Conservation (phyloP, 1,140 invertebrate species). For the Aphaenogaster rudis region DNA sequence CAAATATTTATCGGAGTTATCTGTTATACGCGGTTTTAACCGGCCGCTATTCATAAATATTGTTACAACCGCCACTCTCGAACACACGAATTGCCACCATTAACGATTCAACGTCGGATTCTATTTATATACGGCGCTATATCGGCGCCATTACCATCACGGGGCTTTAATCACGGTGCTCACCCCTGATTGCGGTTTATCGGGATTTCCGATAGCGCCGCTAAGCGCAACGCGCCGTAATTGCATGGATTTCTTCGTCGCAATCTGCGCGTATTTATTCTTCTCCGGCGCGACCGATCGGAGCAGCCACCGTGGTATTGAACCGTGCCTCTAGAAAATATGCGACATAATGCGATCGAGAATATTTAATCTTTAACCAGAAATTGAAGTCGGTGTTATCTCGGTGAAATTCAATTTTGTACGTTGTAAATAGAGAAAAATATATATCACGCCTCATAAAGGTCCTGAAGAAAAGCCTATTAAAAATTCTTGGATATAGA, state of each 20-base stretch:
- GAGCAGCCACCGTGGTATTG: constrained; percentile 15
- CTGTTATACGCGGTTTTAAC: constrained; percentile 41
- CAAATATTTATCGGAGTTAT: constrained; percentile 58
- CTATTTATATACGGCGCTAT: constrained; percentile 64
- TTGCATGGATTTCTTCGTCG: constrained; percentile 63
- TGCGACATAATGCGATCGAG: constrained; percentile 1
- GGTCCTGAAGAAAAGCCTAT: not conserved
- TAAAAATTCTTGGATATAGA: constrained; percentile 4
- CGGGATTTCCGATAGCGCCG: constrained; percentile 59
- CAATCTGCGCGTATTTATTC: constrained; percentile 59
- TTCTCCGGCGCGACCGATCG: constrained; percentile 1
- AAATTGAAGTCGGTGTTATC: constrained; percentile 30
- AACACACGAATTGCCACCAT: constrained; percentile 56
- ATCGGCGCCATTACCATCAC: constrained; percentile 59
- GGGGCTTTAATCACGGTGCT: constrained; percentile 59
- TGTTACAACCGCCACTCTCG: constrained; percentile 44
- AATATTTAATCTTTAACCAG: constrained; percentile 51
- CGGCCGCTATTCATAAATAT: constrained; percentile 55
- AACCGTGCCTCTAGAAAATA: not conserved
- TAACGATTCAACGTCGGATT: constrained; percentile 65
- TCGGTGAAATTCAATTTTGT: constrained; percentile 13
- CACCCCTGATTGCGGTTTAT: constrained; percentile 64
- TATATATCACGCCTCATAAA: not conserved
- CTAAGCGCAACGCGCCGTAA: constrained; percentile 56
- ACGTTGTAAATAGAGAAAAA: not conserved